A percentile compares a stretch with the other conserved stretches of the same genome.
Evolutionary conservation across 2,113 vertebrate species (phyloP).

Genomic region (Carassius auratus): DNA sequence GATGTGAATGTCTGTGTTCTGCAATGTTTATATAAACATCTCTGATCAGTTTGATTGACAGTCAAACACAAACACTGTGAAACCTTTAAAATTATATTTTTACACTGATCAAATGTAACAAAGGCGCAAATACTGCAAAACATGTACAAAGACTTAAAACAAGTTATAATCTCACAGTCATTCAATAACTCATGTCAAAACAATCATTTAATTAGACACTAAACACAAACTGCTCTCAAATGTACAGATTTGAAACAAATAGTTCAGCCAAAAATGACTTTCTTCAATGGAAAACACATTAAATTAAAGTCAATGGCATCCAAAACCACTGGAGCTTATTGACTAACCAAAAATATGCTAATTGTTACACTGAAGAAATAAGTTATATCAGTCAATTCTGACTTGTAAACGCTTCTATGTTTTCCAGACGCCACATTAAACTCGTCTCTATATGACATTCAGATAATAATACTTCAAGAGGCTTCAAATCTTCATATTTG

Average conservation of each 20-base stretch:
- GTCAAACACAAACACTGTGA: background rate
- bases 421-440: background rate
- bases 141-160: background rate
- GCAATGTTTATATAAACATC: too few relatives aligned
- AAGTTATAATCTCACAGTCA: background rate
- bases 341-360: too few relatives aligned
- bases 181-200: background rate
- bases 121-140: background rate
- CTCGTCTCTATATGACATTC: background rate
- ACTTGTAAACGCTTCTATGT: background rate
- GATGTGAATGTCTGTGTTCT: too few relatives aligned
- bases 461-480: background rate
- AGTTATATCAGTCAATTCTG: background rate
- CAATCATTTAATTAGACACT: background rate
- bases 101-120: background rate
- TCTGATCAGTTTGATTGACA: background rate
- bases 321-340: too few relatives aligned
- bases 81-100: background rate
- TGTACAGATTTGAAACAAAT: background rate
- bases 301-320: background rate
- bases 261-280: background rate
- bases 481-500: background rate
- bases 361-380: background rate
- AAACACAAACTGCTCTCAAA: background rate
- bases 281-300: background rate